Conservation (phyloP, 2,888 invertebrate genomes). For the Atherix ibis region DNA sequence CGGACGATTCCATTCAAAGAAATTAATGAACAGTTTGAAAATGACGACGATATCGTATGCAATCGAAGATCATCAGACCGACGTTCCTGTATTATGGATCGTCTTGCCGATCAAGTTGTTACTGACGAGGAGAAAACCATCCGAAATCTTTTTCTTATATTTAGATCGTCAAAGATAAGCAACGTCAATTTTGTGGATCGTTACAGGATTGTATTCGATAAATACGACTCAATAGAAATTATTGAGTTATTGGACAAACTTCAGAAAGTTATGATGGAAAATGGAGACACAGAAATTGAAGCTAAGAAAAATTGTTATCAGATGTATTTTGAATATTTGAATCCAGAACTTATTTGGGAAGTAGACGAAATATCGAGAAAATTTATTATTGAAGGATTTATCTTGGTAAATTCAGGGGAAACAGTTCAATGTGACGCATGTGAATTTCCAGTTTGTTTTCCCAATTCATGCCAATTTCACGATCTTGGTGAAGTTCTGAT, state of each 20-base stretch:
- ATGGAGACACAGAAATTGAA: constrained; percentile 24
- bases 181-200: constrained; percentile 27
- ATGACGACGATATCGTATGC: constrained; percentile 8
- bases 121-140: constrained; percentile 31
- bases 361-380: constrained; percentile 30
- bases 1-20: constrained; percentile 8
- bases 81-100: neutral
- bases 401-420: constrained; percentile 18
- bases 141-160: constrained; percentile 30
- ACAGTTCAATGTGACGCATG: constrained; percentile 23
- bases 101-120: constrained; percentile 12
- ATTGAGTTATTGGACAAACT: constrained; percentile 25
- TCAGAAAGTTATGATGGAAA: constrained; percentile 25
- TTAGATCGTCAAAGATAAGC: constrained; percentile 28
- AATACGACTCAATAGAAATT: constrained; percentile 27
- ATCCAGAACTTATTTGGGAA: constrained; percentile 31
- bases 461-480: constrained; percentile 26
- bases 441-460: constrained; percentile 28
- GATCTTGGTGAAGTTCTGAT: constrained; percentile 26
- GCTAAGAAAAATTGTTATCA: constrained; percentile 28
- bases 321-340: constrained; percentile 32
- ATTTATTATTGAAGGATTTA: constrained; percentile 27
- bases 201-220: constrained; percentile 29
- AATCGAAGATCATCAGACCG: constrained; percentile 2
- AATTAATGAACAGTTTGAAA: constrained; percentile 9